phyloP scores from a whole-genome alignment of 2,888 invertebrate species.

The Hybos culiciformis region DNA sequence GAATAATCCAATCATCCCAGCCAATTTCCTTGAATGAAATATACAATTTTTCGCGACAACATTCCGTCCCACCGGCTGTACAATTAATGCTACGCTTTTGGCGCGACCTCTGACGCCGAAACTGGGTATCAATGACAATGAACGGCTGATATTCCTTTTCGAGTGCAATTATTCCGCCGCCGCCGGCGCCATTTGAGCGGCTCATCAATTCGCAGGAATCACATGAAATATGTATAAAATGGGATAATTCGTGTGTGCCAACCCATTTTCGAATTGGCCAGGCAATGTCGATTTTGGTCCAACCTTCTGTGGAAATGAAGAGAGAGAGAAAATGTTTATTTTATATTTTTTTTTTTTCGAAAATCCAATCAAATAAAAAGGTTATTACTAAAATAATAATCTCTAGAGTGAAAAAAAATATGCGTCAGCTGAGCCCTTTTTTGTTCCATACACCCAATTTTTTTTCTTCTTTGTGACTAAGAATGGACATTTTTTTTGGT shows the following conservation, averaged over 20 bases:
- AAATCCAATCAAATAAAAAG: too few relatives aligned
- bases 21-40: constrained; percentile 74
- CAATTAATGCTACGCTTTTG: constrained; percentile 54
- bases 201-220: constrained; percentile 57
- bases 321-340: too few relatives aligned
- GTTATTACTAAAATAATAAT: too few relatives aligned
- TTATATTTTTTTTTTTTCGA: too few relatives aligned
- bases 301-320: constrained; percentile 66
- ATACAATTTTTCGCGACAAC: constrained; percentile 69
- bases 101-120: constrained; percentile 43
- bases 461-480: too few relatives aligned
- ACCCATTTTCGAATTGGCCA: constrained; percentile 66
- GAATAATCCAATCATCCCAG: constrained; percentile 80
- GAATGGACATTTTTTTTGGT: too few relatives aligned
- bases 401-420: too few relatives aligned
- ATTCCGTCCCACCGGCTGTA: constrained; percentile 53
- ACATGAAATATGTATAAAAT: constrained; percentile 63
- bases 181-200: too few relatives aligned
- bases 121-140: constrained; percentile 63
- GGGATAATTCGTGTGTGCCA: constrained; percentile 49
- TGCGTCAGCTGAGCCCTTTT: too few relatives aligned
- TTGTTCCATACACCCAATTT: too few relatives aligned
- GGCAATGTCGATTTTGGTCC: constrained; percentile 67
- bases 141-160: constrained; percentile 59
- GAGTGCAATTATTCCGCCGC: constrained; percentile 47